These are phyloP conservation scores for Ophraella communa DNA, from an alignment of 2,888 invertebrate genomes.

Conservation along the genomic window DNA sequence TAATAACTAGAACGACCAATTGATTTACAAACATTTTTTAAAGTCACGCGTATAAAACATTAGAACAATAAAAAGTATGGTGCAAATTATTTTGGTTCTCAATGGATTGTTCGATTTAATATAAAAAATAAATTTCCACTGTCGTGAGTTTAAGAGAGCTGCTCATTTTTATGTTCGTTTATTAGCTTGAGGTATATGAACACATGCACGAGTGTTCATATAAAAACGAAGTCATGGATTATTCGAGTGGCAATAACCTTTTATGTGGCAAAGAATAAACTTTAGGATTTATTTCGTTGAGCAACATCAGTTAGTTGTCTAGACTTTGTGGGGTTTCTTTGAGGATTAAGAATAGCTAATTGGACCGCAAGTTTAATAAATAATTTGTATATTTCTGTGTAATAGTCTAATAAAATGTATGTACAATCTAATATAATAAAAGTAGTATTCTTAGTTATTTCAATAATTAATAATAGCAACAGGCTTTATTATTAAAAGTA, in stretches of 20 bases:
- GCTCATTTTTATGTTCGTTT: slow-evolving; percentile 31
- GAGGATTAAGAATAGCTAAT: background rate
- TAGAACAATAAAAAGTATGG: too few species aligned
- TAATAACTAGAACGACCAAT: too few species aligned
- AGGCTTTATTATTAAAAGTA: too few species aligned
- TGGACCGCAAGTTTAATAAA: background rate
- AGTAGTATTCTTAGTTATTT: too few species aligned
- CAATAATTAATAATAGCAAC: too few species aligned
- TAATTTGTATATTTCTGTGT: too few species aligned
- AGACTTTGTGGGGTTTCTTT: background rate
- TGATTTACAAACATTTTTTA: too few species aligned
- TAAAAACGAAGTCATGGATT: background rate
- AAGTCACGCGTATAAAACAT: too few species aligned
- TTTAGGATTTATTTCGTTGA: background rate
- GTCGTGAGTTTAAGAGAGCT: slow-evolving; percentile 42
- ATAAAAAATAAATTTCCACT: slow-evolving; percentile 36
- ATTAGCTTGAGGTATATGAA: slow-evolving; percentile 12
- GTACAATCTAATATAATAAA: too few species aligned
- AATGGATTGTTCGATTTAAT: slow-evolving; percentile 24
- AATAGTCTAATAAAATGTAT: too few species aligned
- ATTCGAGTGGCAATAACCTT: slow-evolving; percentile 12
- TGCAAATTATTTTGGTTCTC: slow-evolving; percentile 42
- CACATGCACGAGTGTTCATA: slow-evolving; percentile 16
- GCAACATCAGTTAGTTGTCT: background rate
- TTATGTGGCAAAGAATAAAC: slow-evolving; percentile 3